Evolutionary conservation across 2,888 invertebrate genomes (phyloP), one percentile per base, ranked within the genome.

Genomic region (Caenorhabditis afra): DNA sequence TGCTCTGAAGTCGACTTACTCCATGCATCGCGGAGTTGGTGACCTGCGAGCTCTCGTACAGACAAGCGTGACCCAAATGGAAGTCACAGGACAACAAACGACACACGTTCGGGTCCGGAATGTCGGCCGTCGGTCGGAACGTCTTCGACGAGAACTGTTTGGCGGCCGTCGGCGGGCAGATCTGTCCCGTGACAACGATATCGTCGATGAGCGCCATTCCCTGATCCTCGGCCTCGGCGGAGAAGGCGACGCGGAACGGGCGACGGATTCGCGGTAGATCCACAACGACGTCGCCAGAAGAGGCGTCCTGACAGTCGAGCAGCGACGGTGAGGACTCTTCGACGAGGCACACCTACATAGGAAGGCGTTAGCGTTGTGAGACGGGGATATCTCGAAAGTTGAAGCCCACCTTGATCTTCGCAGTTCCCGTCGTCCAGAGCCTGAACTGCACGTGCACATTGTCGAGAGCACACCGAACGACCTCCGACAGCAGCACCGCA

Each of bases 71-170:
- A 23, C 83, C 81, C 16, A 76, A 50, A 53, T 88, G 81, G 58
- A 89, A 89, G 61, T 87, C 84, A 71, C 89, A 89, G 8, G 84
- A 80, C 5, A 89, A 64, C 10, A 89, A 75, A 20, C 89, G 81
- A 53, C 89, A 89, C 8, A 89, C 89, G 78, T 89, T 89, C 22
- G 84, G 76, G 73, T 88, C 87, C 5, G 85, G 87, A 45, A 76
- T 68, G 45, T 83, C 83, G 7, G 78, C 70, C 5, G 78, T 78
- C 22, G 80, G 68, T 7, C 79, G 76, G 71, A 81, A 85, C n/a
- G 80, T 80, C 47, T 86, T 86, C 3, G 85, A 82, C 10, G 83
- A 73, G 71, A 79, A 83, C 57, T 86, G 86, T 16, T 79, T 78
- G 16, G 81, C 76, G 16, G 79, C 37, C 3, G 86, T 70, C 20